Evolutionary conservation across 2,888 invertebrate species (phyloP).

Genomic region (Pterobdella sp.): DNA sequence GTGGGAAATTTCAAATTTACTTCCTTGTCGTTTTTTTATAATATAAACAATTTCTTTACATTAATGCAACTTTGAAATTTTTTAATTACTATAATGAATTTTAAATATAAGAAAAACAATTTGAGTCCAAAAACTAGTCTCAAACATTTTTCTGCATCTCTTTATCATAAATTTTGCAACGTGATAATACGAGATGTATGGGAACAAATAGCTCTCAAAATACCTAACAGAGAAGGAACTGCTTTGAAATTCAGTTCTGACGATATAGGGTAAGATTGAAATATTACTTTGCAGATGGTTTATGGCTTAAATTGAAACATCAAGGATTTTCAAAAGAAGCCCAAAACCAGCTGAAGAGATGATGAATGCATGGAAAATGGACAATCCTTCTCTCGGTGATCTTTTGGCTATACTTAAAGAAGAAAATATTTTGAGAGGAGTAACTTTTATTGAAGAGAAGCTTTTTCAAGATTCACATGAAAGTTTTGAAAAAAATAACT

Average conservation of each 20-base stretch:
- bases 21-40: too few species aligned
- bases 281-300: not conserved
- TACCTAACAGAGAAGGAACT: conserved; percentile 7
- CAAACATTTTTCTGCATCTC: conserved; percentile 3
- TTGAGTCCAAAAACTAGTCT: conserved; percentile 11
- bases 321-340: conserved; percentile 12
- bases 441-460: conserved; percentile 18
- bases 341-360: conserved; percentile 24
- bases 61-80: conserved; percentile 39
- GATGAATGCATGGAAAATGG: conserved; percentile 27
- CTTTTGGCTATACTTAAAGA: conserved; percentile 25
- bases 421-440: conserved; percentile 18
- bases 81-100: conserved; percentile 27
- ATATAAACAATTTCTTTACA: too few species aligned
- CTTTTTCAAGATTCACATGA: not conserved
- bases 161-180: conserved; percentile 10
- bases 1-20: too few species aligned
- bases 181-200: conserved; percentile 13
- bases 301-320: not conserved
- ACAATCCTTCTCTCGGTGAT: conserved; percentile 24
- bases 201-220: conserved; percentile 16
- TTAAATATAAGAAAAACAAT: not conserved
- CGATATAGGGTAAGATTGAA: conserved; percentile 17
- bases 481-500: not conserved
- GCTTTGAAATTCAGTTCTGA: conserved; percentile 12